Evolutionary conservation across 2,888 invertebrate species (phyloP).

Genomic region (Tryphoninae sp.): DNA sequence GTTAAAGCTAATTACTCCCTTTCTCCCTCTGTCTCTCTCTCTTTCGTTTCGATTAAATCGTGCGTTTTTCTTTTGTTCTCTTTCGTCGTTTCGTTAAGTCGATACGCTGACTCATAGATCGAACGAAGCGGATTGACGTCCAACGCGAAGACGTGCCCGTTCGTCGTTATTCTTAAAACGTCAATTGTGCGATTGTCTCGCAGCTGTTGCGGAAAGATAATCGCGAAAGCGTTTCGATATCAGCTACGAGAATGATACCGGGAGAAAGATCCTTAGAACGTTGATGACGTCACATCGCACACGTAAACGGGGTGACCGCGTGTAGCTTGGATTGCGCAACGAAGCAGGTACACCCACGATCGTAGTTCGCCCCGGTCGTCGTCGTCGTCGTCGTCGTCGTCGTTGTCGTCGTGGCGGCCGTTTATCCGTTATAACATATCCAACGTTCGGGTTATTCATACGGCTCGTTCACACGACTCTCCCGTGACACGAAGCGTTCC

Average conservation of each 20-base stretch:
- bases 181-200: slow-evolving; percentile 27
- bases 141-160: neutral
- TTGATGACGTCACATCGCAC: slow-evolving; percentile 46
- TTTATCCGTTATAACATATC: slow-evolving; percentile 49
- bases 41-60: slow-evolving; percentile 10
- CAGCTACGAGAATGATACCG: neutral
- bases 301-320: slow-evolving; percentile 15
- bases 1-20: neutral
- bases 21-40: slow-evolving; percentile 4
- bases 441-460: slow-evolving; percentile 19
- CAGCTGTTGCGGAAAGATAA: slow-evolving; percentile 13
- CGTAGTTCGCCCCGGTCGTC: slow-evolving; percentile 41
- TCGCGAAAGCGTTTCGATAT: slow-evolving; percentile 14
- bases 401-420: slow-evolving; percentile 38
- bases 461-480: slow-evolving; percentile 39
- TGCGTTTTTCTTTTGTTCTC: neutral
- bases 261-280: neutral
- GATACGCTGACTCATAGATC: slow-evolving; percentile 26
- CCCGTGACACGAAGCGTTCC: slow-evolving; percentile 33
- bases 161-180: slow-evolving; percentile 13
- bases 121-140: neutral
- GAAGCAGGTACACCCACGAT: slow-evolving; percentile 56
- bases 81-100: slow-evolving; percentile 12
- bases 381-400: slow-evolving; percentile 26
- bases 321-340: slow-evolving; percentile 56